These are phyloP conservation scores for Girardia tigrina DNA, from an alignment of 2,888 invertebrate genomes.

Conservation along the genomic window DNA sequence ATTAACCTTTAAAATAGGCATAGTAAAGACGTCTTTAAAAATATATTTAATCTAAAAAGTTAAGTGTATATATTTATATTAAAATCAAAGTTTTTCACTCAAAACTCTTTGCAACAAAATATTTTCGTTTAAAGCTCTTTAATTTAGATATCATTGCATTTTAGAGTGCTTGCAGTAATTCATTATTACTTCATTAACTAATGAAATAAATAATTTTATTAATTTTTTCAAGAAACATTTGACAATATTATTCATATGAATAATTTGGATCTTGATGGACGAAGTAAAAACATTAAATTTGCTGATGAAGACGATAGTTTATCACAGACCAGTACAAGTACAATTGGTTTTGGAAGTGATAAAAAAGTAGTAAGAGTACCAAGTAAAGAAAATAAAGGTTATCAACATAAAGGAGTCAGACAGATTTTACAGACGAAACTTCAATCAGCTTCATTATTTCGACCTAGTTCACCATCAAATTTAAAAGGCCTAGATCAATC, in stretches of 20 bases:
- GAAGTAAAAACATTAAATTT: neutral
- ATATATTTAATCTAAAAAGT: no score
- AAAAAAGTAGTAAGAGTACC: neutral
- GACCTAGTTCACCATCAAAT: neutral
- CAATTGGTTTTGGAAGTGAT: neutral
- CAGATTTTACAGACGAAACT: constrained; percentile 1
- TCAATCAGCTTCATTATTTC: neutral
- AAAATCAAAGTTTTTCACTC: no score
- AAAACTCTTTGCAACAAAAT: no score
- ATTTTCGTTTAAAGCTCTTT: neutral
- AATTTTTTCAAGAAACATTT: neutral
- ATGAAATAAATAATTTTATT: no score
- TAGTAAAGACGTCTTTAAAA: no score
- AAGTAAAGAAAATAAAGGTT: constrained; percentile 14
- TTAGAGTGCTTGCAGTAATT: neutral
- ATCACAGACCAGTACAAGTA: constrained; percentile 5
- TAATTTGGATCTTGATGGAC: neutral
- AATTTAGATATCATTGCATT: no score
- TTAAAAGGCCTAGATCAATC: neutral
- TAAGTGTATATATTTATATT: no score
- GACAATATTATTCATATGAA: constrained; percentile 14
- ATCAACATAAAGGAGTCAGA: constrained; percentile 6
- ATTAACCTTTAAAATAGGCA: no score
- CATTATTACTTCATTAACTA: neutral
- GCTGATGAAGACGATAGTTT: constrained; percentile 17